These are phyloP conservation scores for Sitta europaea DNA, from an alignment of 2,113 vertebrate species.

Conservation along the genomic window DNA sequence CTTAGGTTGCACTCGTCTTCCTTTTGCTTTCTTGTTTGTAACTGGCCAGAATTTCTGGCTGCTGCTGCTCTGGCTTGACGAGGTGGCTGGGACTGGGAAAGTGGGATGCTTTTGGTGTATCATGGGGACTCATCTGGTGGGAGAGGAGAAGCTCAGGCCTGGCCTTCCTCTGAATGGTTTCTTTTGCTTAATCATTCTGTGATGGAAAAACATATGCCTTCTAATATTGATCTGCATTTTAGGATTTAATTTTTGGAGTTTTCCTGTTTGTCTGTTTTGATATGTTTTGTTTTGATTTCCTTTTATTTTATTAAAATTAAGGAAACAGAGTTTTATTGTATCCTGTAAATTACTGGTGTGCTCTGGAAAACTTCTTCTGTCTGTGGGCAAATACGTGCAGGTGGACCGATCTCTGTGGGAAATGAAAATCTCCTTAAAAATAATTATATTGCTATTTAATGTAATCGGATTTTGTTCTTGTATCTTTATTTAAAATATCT, in stretches of 20 bases:
- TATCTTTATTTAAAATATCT: not conserved
- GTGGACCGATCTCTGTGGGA: not conserved
- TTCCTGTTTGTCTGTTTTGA: not conserved
- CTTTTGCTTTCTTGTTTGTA: not conserved
- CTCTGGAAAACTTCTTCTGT: not conserved
- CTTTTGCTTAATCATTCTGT: not conserved
- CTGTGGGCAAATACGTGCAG: not conserved
- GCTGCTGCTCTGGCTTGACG: not conserved
- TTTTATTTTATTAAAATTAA: not conserved
- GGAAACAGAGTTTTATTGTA: not conserved
- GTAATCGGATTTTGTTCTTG: not conserved
- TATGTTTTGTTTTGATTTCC: not conserved
- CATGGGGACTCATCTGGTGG: rapidly evolving
- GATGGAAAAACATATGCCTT: not conserved
- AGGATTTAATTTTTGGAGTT: not conserved
- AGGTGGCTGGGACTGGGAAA: not conserved
- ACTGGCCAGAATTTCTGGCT: not conserved
- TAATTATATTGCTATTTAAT: not conserved
- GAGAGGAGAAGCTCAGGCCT: not conserved
- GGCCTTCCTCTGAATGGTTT: not conserved
- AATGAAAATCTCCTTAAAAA: not conserved
- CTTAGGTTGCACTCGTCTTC: not conserved
- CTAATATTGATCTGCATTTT: not conserved
- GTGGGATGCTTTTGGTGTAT: not conserved
- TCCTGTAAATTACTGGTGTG: not conserved